These are phyloP conservation scores for Oryzias woworae DNA, from an alignment of 2,113 vertebrate species.

Conservation along the genomic window DNA sequence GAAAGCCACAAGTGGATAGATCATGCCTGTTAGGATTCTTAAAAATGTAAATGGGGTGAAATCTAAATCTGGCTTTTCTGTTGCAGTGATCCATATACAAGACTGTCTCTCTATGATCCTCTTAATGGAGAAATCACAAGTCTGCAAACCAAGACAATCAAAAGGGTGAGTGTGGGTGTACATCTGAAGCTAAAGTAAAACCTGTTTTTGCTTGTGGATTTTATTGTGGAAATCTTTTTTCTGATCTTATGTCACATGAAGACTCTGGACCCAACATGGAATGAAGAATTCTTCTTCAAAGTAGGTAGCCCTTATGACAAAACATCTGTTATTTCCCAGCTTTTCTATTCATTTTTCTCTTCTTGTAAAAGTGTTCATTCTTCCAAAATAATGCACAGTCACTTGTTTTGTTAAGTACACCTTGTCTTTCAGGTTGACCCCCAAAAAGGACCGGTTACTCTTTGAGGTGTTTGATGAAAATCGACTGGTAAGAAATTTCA, in stretches of 20 bases:
- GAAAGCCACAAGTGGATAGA: neutral
- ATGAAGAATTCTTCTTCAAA: conserved; percentile 92
- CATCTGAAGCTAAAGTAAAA: neutral
- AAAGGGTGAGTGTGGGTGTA: conserved; percentile 81
- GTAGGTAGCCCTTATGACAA: conserved; percentile 78
- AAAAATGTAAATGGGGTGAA: neutral
- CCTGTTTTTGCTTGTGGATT: neutral
- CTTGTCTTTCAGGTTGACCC: conserved; percentile 84
- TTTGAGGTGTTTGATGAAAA: conserved; percentile 99
- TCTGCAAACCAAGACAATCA: conserved; percentile 93
- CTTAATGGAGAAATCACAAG: conserved; percentile 85
- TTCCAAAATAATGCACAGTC: too few relatives aligned
- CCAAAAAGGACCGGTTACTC: conserved; percentile 88
- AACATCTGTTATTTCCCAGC: neutral
- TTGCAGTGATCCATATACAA: conserved; percentile 92
- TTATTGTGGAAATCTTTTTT: conserved; percentile 4
- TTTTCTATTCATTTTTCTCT: neutral
- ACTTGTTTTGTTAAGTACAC: neutral
- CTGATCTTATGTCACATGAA: conserved; percentile 45
- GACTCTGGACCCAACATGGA: conserved; percentile 97
- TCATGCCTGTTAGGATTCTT: too few relatives aligned
- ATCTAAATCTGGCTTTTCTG: conserved; percentile 22
- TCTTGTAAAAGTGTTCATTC: too few relatives aligned
- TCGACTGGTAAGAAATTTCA: conserved; percentile 86
- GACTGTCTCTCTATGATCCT: conserved; percentile 89